Evolutionary conservation across 2,113 vertebrate species (phyloP).

Genomic region (Chionodraco myersi): DNA sequence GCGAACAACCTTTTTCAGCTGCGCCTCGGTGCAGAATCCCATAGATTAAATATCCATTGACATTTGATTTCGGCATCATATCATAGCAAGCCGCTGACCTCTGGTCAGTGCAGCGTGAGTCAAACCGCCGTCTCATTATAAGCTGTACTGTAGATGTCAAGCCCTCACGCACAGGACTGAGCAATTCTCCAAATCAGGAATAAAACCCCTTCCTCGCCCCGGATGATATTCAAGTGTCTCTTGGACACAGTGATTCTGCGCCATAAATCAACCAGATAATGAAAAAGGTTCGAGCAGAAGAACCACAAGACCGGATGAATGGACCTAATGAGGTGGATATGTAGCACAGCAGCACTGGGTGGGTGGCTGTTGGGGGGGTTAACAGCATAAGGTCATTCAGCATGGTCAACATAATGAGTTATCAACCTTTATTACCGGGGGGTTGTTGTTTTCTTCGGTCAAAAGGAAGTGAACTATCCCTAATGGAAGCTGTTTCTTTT

Average conservation of each 20-base stretch:
- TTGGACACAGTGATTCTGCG: slow-evolving; percentile 21
- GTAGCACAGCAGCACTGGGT: slow-evolving; percentile 39
- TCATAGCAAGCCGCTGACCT: slow-evolving; percentile 36
- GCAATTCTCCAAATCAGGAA: not conserved
- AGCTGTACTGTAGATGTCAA: slow-evolving; percentile 31
- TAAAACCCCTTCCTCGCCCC: slow-evolving; percentile 25
- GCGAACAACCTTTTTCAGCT: slow-evolving; percentile 38
- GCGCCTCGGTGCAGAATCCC: slow-evolving; percentile 33
- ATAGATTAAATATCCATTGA: slow-evolving; percentile 63
- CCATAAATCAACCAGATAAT: slow-evolving; percentile 63
- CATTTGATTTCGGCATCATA: slow-evolving; percentile 60
- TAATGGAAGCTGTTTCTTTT: not conserved
- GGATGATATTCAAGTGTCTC: slow-evolving; percentile 30
- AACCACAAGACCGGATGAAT: slow-evolving; percentile 58
- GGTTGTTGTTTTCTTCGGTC: not conserved
- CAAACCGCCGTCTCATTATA: slow-evolving; percentile 15
- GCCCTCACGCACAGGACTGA: not conserved
- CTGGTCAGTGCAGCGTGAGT: slow-evolving; percentile 1
- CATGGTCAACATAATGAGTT: not conserved
- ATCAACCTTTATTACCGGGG: not conserved
- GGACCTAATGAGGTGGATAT: slow-evolving; percentile 59
- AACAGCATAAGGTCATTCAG: slow-evolving; percentile 36
- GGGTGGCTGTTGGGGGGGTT: slow-evolving; percentile 1
- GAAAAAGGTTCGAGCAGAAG: slow-evolving; percentile 43
- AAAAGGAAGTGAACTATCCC: not conserved